A percentile compares a stretch with the other conserved stretches of the same genome.
Conservation (phyloP, 2,797 vertebrate genomes). For the Echeneis naucrates region DNA sequence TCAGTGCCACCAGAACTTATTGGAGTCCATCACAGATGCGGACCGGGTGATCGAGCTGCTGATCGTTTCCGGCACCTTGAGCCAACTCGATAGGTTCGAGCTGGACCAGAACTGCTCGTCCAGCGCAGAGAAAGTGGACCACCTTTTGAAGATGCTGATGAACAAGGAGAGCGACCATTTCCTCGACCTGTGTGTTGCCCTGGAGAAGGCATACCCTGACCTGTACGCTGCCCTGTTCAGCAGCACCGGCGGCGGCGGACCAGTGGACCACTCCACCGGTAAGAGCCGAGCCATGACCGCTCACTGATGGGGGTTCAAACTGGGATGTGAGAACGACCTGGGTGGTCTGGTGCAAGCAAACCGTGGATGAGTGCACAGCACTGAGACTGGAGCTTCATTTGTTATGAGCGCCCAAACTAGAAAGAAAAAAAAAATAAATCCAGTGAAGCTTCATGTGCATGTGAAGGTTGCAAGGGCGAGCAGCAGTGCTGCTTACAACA, state of each 20-base stretch:
- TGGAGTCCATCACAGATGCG: constrained; percentile 94
- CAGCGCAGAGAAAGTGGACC: constrained; percentile 92
- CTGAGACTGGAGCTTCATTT: constrained; percentile 2
- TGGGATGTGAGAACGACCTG: constrained; percentile 40
- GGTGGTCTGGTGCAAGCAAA: constrained; percentile 65
- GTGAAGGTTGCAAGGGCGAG: constrained; percentile 28
- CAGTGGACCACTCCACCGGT: constrained; percentile 86
- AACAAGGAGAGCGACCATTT: constrained; percentile 97
- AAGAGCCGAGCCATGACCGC: constrained; percentile 54
- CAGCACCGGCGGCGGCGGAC: constrained; percentile 89
- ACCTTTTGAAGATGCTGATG: constrained; percentile 94
- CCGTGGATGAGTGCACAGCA: constrained; percentile 1
- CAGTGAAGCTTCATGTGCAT: constrained; percentile 1
- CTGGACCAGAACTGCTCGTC: constrained; percentile 90
- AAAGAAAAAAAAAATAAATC: background rate
- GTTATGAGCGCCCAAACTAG: background rate
- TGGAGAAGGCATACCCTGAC: constrained; percentile 97
- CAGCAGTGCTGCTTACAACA: background rate
- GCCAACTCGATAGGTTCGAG: constrained; percentile 89
- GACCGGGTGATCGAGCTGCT: constrained; percentile 93
- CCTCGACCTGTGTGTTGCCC: constrained; percentile 94
- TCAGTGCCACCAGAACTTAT: constrained; percentile 94
- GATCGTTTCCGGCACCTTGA: constrained; percentile 90
- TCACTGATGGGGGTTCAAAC: constrained; percentile 6
- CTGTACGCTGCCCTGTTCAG: constrained; percentile 91